phyloP scores from a whole-genome alignment of 2,113 vertebrate species.

The Salvelinus namaycush region DNA sequence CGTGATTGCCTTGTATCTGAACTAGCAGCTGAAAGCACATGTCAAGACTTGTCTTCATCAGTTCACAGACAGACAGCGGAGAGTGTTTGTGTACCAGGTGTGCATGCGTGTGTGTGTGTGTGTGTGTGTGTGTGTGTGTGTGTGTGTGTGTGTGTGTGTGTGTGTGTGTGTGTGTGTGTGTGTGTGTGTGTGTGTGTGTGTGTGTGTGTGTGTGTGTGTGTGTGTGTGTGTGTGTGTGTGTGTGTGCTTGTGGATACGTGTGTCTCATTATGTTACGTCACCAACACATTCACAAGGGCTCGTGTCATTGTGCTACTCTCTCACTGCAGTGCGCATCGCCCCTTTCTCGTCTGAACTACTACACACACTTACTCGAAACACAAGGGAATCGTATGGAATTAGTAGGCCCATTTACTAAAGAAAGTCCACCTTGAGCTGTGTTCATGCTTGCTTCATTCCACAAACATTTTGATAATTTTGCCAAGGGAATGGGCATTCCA shows the following conservation, averaged over 20 bases:
- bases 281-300: neutral
- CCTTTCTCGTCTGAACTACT: neutral
- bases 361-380: neutral
- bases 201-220: slow-evolving; percentile 9
- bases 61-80: slow-evolving; percentile 20
- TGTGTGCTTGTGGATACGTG: slow-evolving; percentile 7
- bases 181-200: slow-evolving; percentile 18
- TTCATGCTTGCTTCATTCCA: slow-evolving; percentile 10
- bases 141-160: slow-evolving; percentile 3
- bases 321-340: neutral
- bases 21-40: slow-evolving; percentile 41
- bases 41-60: slow-evolving; percentile 48
- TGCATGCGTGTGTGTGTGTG: slow-evolving; percentile 4
- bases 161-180: slow-evolving; percentile 5
- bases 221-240: slow-evolving; percentile 13
- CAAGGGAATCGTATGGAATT: neutral
- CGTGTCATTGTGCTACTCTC: neutral
- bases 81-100: slow-evolving; percentile 14
- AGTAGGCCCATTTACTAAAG: too few species aligned
- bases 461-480: neutral
- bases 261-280: neutral
- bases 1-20: slow-evolving; percentile 32
- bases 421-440: neutral
- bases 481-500: slow-evolving; percentile 19
- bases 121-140: slow-evolving; percentile 15